Conservation (phyloP, 2,888 invertebrate species). For the Drosophila demipolita region DNA sequence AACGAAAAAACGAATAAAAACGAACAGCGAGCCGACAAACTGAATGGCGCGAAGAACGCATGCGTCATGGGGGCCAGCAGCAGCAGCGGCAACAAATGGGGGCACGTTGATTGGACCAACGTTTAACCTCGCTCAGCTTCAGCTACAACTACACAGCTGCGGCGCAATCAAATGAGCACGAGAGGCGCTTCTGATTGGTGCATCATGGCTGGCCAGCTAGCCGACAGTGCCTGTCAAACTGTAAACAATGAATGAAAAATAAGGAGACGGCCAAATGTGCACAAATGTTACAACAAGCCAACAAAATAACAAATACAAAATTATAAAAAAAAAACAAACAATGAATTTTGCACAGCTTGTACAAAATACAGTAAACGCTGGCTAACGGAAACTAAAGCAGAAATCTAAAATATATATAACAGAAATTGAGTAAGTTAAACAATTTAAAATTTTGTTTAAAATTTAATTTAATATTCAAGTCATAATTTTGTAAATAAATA, state of each 20-base stretch:
- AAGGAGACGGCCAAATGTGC: slow-evolving; percentile 69
- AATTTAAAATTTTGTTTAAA: neutral
- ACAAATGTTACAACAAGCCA: slow-evolving; percentile 62
- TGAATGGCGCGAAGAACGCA: slow-evolving; percentile 52
- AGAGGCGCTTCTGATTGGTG: slow-evolving; percentile 67
- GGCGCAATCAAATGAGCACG: slow-evolving; percentile 43
- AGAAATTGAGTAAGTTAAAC: neutral
- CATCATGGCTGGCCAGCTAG: slow-evolving; percentile 9
- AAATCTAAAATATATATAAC: neutral
- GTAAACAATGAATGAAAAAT: slow-evolving; percentile 60
- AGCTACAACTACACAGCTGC: slow-evolving; percentile 26
- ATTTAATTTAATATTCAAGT: neutral
- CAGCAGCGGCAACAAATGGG: slow-evolving; percentile 62
- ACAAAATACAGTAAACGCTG: slow-evolving; percentile 30
- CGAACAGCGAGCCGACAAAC: slow-evolving; percentile 9
- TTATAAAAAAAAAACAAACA: slow-evolving; percentile 30
- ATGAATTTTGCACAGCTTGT: slow-evolving; percentile 56
- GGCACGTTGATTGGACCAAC: slow-evolving; percentile 79
- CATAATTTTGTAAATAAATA: neutral
- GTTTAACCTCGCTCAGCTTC: slow-evolving; percentile 64
- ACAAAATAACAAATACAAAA: slow-evolving; percentile 19
- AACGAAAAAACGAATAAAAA: slow-evolving; percentile 3
- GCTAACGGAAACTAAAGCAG: neutral
- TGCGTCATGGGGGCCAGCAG: slow-evolving; percentile 64
- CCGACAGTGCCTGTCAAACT: slow-evolving; percentile 48